Conservation (phyloP, 1,140 invertebrate species). For the Rhagoletis pomonella region DNA sequence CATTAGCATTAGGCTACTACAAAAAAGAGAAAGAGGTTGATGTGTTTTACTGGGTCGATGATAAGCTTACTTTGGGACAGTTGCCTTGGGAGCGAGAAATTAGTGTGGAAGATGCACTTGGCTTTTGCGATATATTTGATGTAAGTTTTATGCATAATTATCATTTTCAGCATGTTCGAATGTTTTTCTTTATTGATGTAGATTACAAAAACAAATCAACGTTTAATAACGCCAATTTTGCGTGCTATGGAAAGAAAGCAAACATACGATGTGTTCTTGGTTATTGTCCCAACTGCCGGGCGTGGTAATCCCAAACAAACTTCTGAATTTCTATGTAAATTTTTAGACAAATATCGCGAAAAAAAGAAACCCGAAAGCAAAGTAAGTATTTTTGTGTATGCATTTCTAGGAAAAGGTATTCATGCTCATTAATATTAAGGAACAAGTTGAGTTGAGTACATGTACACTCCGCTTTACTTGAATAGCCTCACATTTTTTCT, state of each 20-base stretch:
- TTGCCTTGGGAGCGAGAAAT: slow-evolving; percentile 62
- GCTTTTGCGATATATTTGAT: slow-evolving; percentile 56
- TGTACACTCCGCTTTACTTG: too few species aligned
- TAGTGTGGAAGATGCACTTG: slow-evolving; percentile 61
- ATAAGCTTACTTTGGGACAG: slow-evolving; percentile 59
- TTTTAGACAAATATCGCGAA: slow-evolving; percentile 65
- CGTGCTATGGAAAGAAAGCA: slow-evolving; percentile 59
- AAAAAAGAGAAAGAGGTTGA: slow-evolving; percentile 62
- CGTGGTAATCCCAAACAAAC: slow-evolving; percentile 65
- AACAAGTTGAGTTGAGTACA: too few species aligned
- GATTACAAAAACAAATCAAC: slow-evolving; percentile 64
- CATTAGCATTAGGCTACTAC: slow-evolving; percentile 68
- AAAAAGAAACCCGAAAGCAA: slow-evolving; percentile 64
- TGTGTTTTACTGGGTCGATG: slow-evolving; percentile 63
- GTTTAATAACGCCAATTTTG: slow-evolving; percentile 59
- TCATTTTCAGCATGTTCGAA: neutral
- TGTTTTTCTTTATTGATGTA: slow-evolving; percentile 43
- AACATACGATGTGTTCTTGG: slow-evolving; percentile 67
- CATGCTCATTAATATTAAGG: too few species aligned
- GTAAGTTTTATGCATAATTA: slow-evolving; percentile 11
- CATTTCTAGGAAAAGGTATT: neutral
- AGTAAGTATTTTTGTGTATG: slow-evolving; percentile 59
- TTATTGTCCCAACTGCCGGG: slow-evolving; percentile 65
- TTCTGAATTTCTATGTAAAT: slow-evolving; percentile 58
- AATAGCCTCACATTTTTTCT: too few species aligned